Evolutionary conservation across 1,140 invertebrate genomes (phyloP).

Genomic region (Aphaenogaster ashmeadi): DNA sequence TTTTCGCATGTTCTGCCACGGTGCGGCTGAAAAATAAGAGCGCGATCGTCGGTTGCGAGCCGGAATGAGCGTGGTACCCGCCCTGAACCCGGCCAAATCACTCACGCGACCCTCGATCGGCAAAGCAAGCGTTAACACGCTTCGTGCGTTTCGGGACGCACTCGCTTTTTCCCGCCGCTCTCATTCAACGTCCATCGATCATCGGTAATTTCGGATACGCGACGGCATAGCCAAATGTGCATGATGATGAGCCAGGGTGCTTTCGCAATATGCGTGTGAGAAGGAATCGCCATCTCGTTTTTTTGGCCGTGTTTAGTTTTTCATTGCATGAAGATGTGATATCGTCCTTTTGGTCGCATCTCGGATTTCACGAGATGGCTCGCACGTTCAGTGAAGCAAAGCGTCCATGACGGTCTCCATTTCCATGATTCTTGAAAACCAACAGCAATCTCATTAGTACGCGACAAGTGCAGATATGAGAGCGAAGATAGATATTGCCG

Average conservation of each 20-base stretch:
- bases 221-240: not conserved
- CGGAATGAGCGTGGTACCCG: constrained; percentile 33
- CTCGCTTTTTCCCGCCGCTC: constrained; percentile 40
- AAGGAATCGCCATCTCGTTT: not conserved
- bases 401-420: not conserved
- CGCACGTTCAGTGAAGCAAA: not conserved
- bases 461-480: not conserved
- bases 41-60: constrained; percentile 60
- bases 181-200: constrained; percentile 55
- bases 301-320: not conserved
- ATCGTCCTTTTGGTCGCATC: not conserved
- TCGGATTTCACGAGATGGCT: not conserved
- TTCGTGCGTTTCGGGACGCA: constrained; percentile 43
- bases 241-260: constrained; percentile 13
- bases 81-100: constrained; percentile 47
- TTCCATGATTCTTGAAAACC: not conserved
- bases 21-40: constrained; percentile 58
- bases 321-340: not conserved
- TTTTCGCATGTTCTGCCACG: constrained; percentile 62
- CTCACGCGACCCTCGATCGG: constrained; percentile 61
- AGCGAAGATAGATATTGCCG: not conserved
- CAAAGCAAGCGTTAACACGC: constrained; percentile 45
- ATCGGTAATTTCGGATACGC: constrained; percentile 49
- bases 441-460: too few species aligned
- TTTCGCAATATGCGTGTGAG: not conserved